A percentile compares a stretch with the other conserved stretches of the same genome.
Conservation (phyloP, 1,140 invertebrate species). For the Neuroterus valhalla region DNA sequence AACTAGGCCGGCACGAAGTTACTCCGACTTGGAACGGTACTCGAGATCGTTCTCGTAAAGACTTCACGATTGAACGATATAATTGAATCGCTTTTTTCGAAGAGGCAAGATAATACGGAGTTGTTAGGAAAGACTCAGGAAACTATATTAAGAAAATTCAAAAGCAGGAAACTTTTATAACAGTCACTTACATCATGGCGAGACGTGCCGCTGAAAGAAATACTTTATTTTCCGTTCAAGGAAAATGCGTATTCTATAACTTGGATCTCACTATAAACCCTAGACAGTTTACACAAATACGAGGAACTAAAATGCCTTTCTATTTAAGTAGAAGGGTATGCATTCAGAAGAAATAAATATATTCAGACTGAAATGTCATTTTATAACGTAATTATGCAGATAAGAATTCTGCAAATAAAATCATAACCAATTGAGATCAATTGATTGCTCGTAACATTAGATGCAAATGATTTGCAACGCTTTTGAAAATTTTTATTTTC, state of each 20-base stretch:
- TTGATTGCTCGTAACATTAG: too few species aligned
- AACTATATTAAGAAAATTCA: constrained; percentile 5
- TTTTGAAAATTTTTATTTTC: too few species aligned
- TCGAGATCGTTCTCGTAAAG: not conserved
- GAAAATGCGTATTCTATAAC: not conserved
- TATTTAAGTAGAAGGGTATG: too few species aligned
- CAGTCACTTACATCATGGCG: constrained; percentile 22
- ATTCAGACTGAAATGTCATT: too few species aligned
- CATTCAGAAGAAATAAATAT: too few species aligned
- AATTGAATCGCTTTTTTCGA: constrained; percentile 25
- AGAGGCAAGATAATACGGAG: not conserved
- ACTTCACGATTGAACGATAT: constrained; percentile 19
- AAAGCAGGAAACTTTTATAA: constrained; percentile 20
- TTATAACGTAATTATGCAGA: too few species aligned
- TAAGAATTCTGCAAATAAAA: too few species aligned
- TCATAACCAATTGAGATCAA: too few species aligned
- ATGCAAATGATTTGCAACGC: too few species aligned
- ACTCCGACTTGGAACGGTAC: constrained; percentile 46
- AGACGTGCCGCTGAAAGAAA: constrained; percentile 22
- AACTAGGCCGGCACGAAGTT: constrained; percentile 57
- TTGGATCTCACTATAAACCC: constrained; percentile 6
- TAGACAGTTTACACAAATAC: not conserved
- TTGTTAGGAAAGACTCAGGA: constrained; percentile 1
- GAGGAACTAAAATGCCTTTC: not conserved
- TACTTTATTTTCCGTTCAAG: constrained; percentile 7